Percentiles rank a stretch among this genome's conserved stretches.
Evolutionary conservation across 2,113 vertebrate genomes (phyloP).

Genomic region (Elephantulus edwardii): DNA sequence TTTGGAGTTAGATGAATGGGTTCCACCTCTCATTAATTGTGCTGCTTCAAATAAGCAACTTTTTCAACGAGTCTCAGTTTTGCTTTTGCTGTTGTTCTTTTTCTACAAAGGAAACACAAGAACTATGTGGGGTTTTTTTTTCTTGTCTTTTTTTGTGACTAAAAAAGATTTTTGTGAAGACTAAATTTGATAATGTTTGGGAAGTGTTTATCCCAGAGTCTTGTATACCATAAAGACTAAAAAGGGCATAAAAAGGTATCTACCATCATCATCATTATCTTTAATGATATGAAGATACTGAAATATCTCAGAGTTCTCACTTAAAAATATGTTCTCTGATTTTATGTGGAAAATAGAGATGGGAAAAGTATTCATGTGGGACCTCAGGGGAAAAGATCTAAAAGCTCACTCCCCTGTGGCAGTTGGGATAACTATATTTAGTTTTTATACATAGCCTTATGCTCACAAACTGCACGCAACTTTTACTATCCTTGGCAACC

Average conservation of each 20-base stretch:
- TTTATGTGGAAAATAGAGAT: constrained; percentile 8
- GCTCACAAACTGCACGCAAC: constrained; percentile 6
- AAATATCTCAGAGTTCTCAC: not conserved
- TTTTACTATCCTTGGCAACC: not conserved
- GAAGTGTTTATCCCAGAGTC: not conserved
- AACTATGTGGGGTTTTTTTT: not conserved
- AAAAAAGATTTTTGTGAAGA: not conserved
- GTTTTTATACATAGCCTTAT: not conserved
- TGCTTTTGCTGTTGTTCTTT: not conserved
- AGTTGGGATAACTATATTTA: not conserved
- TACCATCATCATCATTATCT: not conserved
- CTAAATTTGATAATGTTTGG: not conserved
- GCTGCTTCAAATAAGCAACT: not conserved
- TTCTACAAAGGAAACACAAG: not conserved
- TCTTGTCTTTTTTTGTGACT: too few species aligned
- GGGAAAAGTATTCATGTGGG: not conserved
- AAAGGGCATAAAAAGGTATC: not conserved
- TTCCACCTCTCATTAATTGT: not conserved
- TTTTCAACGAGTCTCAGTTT: not conserved
- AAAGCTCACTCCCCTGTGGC: not conserved
- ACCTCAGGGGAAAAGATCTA: not conserved
- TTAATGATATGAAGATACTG: not conserved
- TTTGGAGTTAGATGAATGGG: not conserved
- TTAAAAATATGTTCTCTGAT: constrained; percentile 15
- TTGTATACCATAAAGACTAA: not conserved